Evolutionary conservation across 2,888 invertebrate species (phyloP).

Genomic region (Bibio marci): DNA sequence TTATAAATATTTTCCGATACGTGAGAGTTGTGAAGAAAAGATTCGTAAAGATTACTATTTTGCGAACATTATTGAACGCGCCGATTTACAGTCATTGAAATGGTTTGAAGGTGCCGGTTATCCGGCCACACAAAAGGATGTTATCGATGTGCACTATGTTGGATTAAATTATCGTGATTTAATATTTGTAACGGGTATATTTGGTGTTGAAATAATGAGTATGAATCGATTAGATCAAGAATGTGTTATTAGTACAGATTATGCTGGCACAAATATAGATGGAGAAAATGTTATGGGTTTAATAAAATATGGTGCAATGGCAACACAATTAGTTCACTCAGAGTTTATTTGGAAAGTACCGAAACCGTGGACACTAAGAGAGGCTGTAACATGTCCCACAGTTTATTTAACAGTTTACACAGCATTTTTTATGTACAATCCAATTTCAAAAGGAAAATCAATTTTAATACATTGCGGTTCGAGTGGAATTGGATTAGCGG

Average conservation of each 20-base stretch:
- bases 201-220: slow-evolving; percentile 64
- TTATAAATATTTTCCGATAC: slow-evolving; percentile 29
- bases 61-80: slow-evolving; percentile 55
- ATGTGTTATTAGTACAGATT: slow-evolving; percentile 51
- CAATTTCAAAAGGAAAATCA: slow-evolving; percentile 29
- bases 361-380: slow-evolving; percentile 38
- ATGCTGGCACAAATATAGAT: slow-evolving; percentile 39
- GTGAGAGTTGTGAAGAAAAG: slow-evolving; percentile 59
- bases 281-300: slow-evolving; percentile 50
- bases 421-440: slow-evolving; percentile 47
- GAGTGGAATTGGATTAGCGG: slow-evolving; percentile 50
- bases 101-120: slow-evolving; percentile 65
- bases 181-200: slow-evolving; percentile 83
- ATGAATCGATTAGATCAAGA: slow-evolving; percentile 41
- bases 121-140: slow-evolving; percentile 33
- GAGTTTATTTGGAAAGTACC: slow-evolving; percentile 35
- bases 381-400: slow-evolving; percentile 47
- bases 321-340: slow-evolving; percentile 23
- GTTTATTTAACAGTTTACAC: slow-evolving; percentile 54
- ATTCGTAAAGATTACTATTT: slow-evolving; percentile 56
- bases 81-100: slow-evolving; percentile 67
- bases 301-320: slow-evolving; percentile 33
- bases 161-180: slow-evolving; percentile 88
- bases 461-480: slow-evolving; percentile 29
- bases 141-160: slow-evolving; percentile 47